phyloP scores from a whole-genome alignment of 2,113 vertebrate species.

The Uropsilus gracilis region DNA sequence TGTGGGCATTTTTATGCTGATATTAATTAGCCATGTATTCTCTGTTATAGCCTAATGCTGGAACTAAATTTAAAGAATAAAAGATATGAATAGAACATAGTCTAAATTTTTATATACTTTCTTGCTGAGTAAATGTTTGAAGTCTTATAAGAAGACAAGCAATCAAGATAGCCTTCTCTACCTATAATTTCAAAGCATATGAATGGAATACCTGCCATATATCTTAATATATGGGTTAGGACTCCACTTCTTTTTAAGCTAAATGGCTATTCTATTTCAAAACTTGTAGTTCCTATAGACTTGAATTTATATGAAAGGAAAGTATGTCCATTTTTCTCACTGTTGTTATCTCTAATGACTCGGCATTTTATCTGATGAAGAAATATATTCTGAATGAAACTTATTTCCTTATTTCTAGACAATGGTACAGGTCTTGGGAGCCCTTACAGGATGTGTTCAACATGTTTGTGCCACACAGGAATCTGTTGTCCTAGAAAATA shows the following conservation, averaged over 20 bases:
- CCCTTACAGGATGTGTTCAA: constrained; percentile 89
- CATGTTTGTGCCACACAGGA: constrained; percentile 87
- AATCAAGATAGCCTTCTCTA: not conserved
- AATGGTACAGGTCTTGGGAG: constrained; percentile 90
- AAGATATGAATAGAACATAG: not conserved
- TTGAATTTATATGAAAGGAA: not conserved
- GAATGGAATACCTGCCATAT: not conserved
- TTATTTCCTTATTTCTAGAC: constrained; percentile 81
- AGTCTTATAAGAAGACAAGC: not conserved
- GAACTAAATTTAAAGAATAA: constrained; percentile 38
- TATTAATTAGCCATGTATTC: not conserved
- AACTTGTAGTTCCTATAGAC: not conserved
- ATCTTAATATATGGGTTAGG: not conserved
- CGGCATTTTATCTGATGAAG: not conserved
- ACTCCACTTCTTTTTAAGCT: not conserved
- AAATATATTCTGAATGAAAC: not conserved
- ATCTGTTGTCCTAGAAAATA: constrained; percentile 81
- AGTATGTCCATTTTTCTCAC: not conserved
- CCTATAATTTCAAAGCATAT: not conserved
- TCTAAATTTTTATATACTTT: not conserved
- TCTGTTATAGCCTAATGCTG: not conserved
- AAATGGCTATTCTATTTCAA: not conserved
- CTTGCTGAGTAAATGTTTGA: not conserved
- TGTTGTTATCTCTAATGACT: not conserved
- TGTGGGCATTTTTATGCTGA: not conserved